Conservation (phyloP, 2,113 vertebrate species). For the Caretta caretta region DNA sequence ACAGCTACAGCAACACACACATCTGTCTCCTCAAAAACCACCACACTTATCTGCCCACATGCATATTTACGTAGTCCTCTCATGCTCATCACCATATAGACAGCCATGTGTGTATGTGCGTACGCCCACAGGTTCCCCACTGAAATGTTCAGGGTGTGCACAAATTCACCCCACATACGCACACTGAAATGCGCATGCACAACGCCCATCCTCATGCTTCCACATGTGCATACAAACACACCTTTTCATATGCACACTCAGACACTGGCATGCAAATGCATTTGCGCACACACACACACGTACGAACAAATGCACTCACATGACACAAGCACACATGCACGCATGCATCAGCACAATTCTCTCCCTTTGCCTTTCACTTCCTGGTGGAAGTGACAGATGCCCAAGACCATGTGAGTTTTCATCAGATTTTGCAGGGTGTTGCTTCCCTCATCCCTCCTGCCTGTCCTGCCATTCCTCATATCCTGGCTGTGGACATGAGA, state of each 20-base stretch:
- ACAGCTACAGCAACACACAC: not conserved
- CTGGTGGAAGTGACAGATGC: not conserved
- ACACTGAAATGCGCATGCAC: not conserved
- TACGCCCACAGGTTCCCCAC: rapidly evolving
- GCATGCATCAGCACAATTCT: not conserved
- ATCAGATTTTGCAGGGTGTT: not conserved
- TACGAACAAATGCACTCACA: not conserved
- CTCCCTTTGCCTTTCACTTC: not conserved
- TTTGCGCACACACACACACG: not conserved
- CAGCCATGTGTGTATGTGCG: not conserved
- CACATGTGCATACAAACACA: not conserved
- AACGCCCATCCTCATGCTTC: not conserved
- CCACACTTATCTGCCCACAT: not conserved
- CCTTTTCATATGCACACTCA: not conserved
- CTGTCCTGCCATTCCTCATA: not conserved
- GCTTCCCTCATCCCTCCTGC: not conserved
- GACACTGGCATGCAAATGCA: not conserved
- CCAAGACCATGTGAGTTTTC: slow-evolving; percentile 12
- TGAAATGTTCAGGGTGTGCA: not conserved
- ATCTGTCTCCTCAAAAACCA: not conserved
- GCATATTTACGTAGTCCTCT: not conserved
- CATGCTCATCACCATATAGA: not conserved
- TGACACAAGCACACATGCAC: not conserved
- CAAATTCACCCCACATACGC: not conserved
- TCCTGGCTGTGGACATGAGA: not conserved